A percentile compares a stretch with the other conserved stretches of the same genome.
Conservation (phyloP, 1,140 invertebrate genomes). For the Trichonephila clavata region DNA sequence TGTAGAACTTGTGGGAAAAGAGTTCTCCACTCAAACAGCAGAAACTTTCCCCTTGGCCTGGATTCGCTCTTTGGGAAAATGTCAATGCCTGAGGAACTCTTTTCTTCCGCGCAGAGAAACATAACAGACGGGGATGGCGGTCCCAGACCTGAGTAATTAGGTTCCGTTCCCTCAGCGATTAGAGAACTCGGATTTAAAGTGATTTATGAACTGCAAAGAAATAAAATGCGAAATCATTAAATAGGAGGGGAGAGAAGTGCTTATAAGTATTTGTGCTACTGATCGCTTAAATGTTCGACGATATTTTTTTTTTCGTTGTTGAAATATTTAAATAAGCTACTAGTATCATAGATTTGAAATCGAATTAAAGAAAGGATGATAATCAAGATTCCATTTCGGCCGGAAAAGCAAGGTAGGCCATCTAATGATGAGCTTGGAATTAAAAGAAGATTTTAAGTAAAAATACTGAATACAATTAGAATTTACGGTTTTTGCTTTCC, state of each 20-base stretch:
- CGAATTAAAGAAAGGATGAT: not conserved
- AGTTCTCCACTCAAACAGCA: not conserved
- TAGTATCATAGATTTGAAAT: not conserved
- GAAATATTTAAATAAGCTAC: not conserved
- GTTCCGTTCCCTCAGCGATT: slow-evolving; percentile 1
- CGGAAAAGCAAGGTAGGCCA: not conserved
- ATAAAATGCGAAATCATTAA: not conserved
- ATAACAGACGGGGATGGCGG: not conserved
- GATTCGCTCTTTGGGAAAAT: not conserved
- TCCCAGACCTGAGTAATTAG: slow-evolving; percentile 20
- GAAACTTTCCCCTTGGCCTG: not conserved
- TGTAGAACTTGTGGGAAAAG: not conserved
- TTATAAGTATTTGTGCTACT: not conserved
- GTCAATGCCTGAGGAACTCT: slow-evolving; percentile 3
- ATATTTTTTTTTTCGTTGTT: not conserved
- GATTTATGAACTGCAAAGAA: slow-evolving; percentile 4
- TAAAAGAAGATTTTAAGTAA: not conserved
- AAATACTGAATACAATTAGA: too few relatives aligned
- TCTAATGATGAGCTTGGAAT: not conserved
- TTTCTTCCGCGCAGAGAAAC: not conserved
- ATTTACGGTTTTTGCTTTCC: too few relatives aligned
- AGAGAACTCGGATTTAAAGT: not conserved
- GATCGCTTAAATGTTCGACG: slow-evolving; percentile 4
- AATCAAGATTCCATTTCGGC: not conserved
- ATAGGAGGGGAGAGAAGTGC: not conserved